Evolutionary conservation across 1,140 invertebrate genomes (phyloP), one percentile per base, ranked within the genome.

Genomic region (Sinonovacula constricta): DNA sequence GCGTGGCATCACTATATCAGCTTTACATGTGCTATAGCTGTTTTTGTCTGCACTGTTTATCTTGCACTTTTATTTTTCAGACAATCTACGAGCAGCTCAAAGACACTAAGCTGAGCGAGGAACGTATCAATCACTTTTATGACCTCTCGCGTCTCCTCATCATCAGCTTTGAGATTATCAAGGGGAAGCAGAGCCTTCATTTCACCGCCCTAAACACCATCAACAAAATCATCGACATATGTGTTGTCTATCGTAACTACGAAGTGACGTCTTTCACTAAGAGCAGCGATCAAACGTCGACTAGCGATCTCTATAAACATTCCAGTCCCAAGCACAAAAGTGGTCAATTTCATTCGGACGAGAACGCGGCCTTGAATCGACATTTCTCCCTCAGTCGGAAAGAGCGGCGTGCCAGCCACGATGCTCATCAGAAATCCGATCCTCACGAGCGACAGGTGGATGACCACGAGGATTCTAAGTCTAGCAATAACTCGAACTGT

Each of bases 171-270:
- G 91, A 90, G 79, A 90, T 92, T 56, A 90, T 93, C 51, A 91
- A 92, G 60, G 93, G 93, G 4, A 92, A 92, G 4, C 93, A 93
- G 83, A 91, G 92, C n/a, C 89, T 93, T 15, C 93, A 94, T 83
- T 93, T 93, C 84, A 93, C 93, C 0, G 93, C 93, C 4, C 90
- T 94, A 81, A 91, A 92, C 59, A 92, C 92, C 57, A 91, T 94
- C 62, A 94, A 94, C 86, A 92, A 93, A 85, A 91, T 94, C 36
- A 92, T 94, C 24, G 93, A 94, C 83, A 91, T 92, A 5, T 92
- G 90, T 63, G 88, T 91, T 33, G 85, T 90, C 7, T 83, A 89
- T 75, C 83, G 84, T 33, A 88, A 87, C 62, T 85, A 88, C 70
- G 85, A 89, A 74, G 80, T 80, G 18, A 75, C 53, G 39, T 49